Evolutionary conservation across 2,797 vertebrate species (phyloP), one percentile per base, ranked within the genome.

Genomic region (Fringilla coelebs): DNA sequence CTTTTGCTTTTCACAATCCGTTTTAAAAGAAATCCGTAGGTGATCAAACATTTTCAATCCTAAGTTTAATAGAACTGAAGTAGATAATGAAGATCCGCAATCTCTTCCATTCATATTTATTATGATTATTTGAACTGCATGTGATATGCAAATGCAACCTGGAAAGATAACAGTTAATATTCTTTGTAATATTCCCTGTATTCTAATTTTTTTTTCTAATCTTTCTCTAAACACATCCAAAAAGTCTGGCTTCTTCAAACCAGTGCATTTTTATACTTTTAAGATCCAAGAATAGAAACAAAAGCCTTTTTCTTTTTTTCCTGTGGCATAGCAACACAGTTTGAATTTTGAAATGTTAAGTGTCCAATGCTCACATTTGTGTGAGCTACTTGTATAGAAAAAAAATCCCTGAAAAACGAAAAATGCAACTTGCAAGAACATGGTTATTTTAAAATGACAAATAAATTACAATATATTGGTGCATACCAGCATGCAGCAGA

Each of bases 211-310:
- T 89, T 73, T 20, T 3, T 0, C 36, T 32, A 73, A 2, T 55
- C n/a, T 89, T 89, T 79, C 25, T 67, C 48, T 62, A 70, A 88
- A 65, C 6, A 22, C 8, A 52, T 84, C 26, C n/a, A 3, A 57
- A 79, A 92, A 15, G 26, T 63, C 25, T 85, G 49, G 6, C 41
- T 82, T 87, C 65, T 73, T 61, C 31, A 68, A 88, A 15, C 8
- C 49, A 40, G 20, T 78, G 6, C 52, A 48, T 70, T 94, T 78
- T 85, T 79, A 46, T 58, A 40, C 28, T 71, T 63, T 43, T 68
- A 92, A 81, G 40, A 73, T 82, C 65, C 57, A 94, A 90, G 48
- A 75, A 85, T 40, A 89, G 88, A 85, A 95, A 52, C 45, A 82
- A 74, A 66, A 81, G 15, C 21, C 4, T 51, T 85, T 65, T 73